Conservation (phyloP, 2,113 vertebrate species). For the Mus pahari region DNA sequence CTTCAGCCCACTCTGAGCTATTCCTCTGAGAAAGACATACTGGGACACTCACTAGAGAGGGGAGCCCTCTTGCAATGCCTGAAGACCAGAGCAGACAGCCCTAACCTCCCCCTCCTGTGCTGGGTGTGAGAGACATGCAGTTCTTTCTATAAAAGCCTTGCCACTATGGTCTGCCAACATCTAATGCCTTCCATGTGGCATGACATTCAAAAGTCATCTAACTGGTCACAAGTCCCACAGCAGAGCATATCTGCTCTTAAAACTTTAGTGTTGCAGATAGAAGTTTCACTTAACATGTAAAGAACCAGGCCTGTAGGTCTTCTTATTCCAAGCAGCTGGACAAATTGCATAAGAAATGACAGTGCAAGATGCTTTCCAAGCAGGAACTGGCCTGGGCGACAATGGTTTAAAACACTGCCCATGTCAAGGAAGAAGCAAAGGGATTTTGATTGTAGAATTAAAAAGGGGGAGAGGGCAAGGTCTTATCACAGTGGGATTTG, state of each 20-base stretch:
- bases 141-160: background rate
- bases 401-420: background rate
- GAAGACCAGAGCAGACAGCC: too few relatives aligned
- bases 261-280: background rate
- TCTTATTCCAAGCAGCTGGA: background rate
- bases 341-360: background rate
- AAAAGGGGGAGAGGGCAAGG: too few relatives aligned
- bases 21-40: background rate
- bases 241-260: background rate
- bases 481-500: background rate
- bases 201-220: background rate
- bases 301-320: background rate
- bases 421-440: background rate
- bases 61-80: background rate
- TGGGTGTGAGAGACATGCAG: background rate
- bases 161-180: background rate
- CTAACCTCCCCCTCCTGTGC: background rate
- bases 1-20: too few relatives aligned
- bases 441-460: background rate
- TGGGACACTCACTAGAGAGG: background rate
- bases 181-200: background rate
- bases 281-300: background rate
- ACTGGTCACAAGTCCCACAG: background rate
- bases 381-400: background rate
- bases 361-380: background rate